phyloP scores from a whole-genome alignment of 2,797 vertebrate genomes.

The Schizopygopsis pylzovi region DNA sequence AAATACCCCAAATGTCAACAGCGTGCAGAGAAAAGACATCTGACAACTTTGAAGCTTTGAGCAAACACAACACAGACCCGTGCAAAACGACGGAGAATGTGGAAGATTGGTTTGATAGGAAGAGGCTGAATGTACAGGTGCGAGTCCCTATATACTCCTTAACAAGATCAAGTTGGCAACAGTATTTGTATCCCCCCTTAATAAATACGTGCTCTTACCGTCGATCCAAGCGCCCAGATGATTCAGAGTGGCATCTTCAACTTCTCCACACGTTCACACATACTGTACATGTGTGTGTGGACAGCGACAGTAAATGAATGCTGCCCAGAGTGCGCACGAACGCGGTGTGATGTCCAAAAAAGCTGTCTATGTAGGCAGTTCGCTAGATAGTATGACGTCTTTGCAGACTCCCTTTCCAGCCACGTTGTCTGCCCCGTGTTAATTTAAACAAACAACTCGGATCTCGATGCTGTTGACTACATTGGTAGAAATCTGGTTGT shows the following conservation, averaged over 20 bases:
- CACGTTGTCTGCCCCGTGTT: conserved; percentile 31
- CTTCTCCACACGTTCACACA: conserved; percentile 54
- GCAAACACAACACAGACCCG: not conserved
- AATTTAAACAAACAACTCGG: conserved; percentile 28
- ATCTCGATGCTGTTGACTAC: not conserved
- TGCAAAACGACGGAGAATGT: conserved; percentile 11
- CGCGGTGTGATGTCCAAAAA: not conserved
- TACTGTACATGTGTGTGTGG: conserved; percentile 38
- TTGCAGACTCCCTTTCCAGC: conserved; percentile 27
- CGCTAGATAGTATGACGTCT: conserved; percentile 43
- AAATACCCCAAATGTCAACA: conserved; percentile 19
- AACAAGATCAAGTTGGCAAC: not conserved
- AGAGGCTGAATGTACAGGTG: conserved; percentile 27
- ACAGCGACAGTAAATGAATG: conserved; percentile 39
- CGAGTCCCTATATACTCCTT: conserved; percentile 1
- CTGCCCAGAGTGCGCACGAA: conserved; percentile 22
- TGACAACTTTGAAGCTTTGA: not conserved
- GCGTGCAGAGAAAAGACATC: not conserved
- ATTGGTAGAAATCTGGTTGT: not conserved
- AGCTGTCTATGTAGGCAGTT: conserved; percentile 41
- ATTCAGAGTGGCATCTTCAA: conserved; percentile 52
- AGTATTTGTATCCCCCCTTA: not conserved
- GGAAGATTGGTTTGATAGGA: not conserved
- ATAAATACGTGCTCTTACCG: conserved; percentile 55
- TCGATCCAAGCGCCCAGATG: conserved; percentile 21